These are phyloP conservation scores for Barbus barbus DNA, from an alignment of 2,113 vertebrate species.

Conservation along the genomic window DNA sequence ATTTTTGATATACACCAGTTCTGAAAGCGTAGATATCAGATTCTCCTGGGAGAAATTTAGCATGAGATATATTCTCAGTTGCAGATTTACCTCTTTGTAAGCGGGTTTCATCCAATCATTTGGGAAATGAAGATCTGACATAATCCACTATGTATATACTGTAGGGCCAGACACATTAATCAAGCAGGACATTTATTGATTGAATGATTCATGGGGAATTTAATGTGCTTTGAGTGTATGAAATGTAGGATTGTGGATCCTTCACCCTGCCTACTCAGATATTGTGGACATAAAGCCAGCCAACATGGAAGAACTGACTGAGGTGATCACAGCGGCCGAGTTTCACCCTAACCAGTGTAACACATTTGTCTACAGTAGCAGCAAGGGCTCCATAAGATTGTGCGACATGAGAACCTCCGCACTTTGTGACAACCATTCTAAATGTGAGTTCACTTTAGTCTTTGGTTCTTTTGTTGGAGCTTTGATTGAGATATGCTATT, in stretches of 20 bases:
- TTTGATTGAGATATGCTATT: not conserved
- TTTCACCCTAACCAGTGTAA: constrained; percentile 89
- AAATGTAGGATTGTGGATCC: constrained; percentile 31
- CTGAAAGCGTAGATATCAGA: not conserved
- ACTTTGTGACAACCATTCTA: constrained; percentile 86
- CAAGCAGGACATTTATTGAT: constrained; percentile 15
- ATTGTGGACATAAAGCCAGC: constrained; percentile 88
- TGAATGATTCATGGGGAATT: not conserved
- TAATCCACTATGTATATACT: not conserved
- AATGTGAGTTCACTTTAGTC: constrained; percentile 74
- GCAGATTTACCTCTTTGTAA: not conserved
- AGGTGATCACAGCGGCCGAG: constrained; percentile 87
- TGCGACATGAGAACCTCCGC: constrained; percentile 86
- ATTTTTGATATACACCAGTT: not conserved
- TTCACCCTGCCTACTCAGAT: constrained; percentile 70
- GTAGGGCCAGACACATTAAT: not conserved
- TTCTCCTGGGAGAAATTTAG: not conserved
- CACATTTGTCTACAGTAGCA: constrained; percentile 90
- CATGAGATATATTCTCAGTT: not conserved
- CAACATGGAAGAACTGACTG: constrained; percentile 90
- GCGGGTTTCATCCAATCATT: not conserved
- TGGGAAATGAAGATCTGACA: not conserved
- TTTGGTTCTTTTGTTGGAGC: not conserved
- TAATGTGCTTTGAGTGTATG: not conserved
- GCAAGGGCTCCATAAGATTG: constrained; percentile 88